Conservation (phyloP, 1,140 invertebrate species). For the Amphibalanus amphitrite region DNA sequence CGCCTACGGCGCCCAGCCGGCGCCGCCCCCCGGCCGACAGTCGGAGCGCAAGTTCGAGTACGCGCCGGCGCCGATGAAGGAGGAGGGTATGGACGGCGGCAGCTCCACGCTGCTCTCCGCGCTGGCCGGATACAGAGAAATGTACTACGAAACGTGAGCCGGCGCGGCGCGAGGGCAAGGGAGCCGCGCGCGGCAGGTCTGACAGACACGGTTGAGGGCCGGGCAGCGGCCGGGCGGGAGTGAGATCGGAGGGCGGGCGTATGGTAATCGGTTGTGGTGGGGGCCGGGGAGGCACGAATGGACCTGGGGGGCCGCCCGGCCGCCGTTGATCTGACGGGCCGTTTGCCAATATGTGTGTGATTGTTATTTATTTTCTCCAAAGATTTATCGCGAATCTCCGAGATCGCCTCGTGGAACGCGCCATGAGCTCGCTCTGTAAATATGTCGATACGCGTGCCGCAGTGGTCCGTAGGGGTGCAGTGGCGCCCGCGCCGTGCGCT, state of each 20-base stretch:
- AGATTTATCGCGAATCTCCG: not conserved
- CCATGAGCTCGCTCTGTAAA: not conserved
- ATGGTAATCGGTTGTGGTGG: not conserved
- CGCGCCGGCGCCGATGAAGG: not conserved
- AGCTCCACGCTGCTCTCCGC: slow-evolving; percentile 17
- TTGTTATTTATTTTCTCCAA: slow-evolving; percentile 2
- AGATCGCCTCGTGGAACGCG: too few relatives aligned
- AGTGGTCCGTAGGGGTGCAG: not conserved
- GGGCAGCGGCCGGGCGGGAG: not conserved
- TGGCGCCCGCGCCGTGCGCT: not conserved
- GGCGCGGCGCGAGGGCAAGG: not conserved
- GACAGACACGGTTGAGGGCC: too few relatives aligned
- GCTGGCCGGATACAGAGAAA: slow-evolving; percentile 16
- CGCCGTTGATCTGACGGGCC: not conserved
- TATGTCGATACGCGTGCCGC: not conserved
- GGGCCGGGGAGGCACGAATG: not conserved
- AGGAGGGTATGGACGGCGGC: slow-evolving; percentile 11
- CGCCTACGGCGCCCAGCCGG: not conserved
- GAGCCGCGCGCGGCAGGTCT: too few relatives aligned
- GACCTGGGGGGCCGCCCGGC: not conserved
- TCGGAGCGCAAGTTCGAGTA: not conserved
- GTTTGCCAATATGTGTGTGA: not conserved
- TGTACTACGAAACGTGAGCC: slow-evolving; percentile 15
- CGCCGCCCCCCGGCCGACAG: not conserved
- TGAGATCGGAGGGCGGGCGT: too few relatives aligned